phyloP scores from a whole-genome alignment of 2,888 invertebrate species.

The Yponomeuta plumbellus region DNA sequence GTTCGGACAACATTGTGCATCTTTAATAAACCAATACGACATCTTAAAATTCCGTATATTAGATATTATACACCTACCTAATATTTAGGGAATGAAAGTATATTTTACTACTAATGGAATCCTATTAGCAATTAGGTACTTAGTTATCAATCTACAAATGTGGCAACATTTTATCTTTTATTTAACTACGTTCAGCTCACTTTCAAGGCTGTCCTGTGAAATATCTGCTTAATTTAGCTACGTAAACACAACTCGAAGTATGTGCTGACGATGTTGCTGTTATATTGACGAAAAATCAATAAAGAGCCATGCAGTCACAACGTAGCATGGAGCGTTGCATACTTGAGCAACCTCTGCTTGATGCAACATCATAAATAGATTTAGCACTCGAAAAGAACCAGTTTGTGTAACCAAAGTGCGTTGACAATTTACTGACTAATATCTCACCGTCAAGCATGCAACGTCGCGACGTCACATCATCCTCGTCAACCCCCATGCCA shows the following conservation, averaged over 20 bases:
- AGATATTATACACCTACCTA: too few relatives aligned
- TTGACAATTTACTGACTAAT: not conserved
- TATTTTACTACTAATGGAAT: too few relatives aligned
- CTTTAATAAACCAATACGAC: too few relatives aligned
- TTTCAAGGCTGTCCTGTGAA: not conserved
- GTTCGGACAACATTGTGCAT: too few relatives aligned
- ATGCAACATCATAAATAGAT: not conserved
- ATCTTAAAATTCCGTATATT: too few relatives aligned
- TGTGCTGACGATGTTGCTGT: not conserved
- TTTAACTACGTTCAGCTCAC: not conserved
- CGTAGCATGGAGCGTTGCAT: not conserved
- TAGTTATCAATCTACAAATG: too few relatives aligned
- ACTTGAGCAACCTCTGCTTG: not conserved
- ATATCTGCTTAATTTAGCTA: not conserved
- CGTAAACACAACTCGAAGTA: not conserved
- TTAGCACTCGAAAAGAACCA: not conserved
- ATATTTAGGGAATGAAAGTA: too few relatives aligned
- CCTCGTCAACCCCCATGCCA: slow-evolving; percentile 55
- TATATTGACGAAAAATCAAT: slow-evolving; percentile 1
- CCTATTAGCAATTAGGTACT: too few relatives aligned
- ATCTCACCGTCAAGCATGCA: slow-evolving; percentile 71
- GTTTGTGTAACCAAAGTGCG: not conserved
- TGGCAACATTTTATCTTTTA: too few relatives aligned
- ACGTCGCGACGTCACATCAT: slow-evolving; percentile 53
- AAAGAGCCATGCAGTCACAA: not conserved